Evolutionary conservation across 2,113 vertebrate species (phyloP), one percentile per base, ranked within the genome.

Genomic region (Campylomormyrus tamandua): DNA sequence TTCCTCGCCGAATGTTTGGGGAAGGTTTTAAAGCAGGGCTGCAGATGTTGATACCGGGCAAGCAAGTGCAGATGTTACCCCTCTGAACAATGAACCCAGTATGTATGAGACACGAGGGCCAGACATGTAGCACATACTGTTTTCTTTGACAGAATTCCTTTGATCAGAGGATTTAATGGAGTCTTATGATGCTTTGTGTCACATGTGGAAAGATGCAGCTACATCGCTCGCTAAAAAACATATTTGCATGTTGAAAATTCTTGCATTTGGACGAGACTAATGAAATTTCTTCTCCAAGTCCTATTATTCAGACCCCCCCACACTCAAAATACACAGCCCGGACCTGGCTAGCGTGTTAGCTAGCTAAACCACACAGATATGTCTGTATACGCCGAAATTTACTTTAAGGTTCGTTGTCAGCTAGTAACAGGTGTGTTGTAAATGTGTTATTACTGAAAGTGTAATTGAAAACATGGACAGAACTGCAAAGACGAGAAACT

Each of bases 11-110:
- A 53, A 39, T 90, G 85, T 91, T 90, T 89, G 74, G 58, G 80
- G 70, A 50, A 53, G 27, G 31, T 53, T 11, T 83, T 88, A 31
- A 77, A 90, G 77, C n/a, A 53, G 74, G 42, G 31, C 31, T 86
- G 89, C 90, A 91, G 84, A 91, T 91, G 89, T 90, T 87, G 42
- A 89, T 50, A 80, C 62, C 53, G 31, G 88, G 56, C 19, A 35
- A 88, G 53, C 0, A 31, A 46, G 62, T 48, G 15, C 89, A 90
- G 74, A 89, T 92, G 89, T 88, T 48, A 53, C 31, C 31, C 15
- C 85, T 91, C 84, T 87, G 83, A 58, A 90, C 87, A 87, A 53
- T 66, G 52, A 62, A 9, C n/a, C 11, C 17, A 85, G 56, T 89
- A 56, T 74, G 31, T 53, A 21, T 19, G 53, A 35, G 58, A 35